Conservation (phyloP, 1,140 invertebrate species). For the Eufriesea mexicana region DNA sequence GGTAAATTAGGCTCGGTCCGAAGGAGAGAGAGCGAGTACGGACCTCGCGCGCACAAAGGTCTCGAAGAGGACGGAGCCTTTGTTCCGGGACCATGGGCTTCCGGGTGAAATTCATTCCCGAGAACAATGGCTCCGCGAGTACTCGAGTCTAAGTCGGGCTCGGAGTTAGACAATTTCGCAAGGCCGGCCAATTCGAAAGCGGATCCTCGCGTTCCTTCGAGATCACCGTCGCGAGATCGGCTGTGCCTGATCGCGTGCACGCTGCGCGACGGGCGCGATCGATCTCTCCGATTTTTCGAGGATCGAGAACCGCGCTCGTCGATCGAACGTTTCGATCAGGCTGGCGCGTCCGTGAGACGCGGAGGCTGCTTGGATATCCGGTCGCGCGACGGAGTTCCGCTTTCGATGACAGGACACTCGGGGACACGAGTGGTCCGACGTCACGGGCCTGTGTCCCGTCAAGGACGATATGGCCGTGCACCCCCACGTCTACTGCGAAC, state of each 20-base stretch:
- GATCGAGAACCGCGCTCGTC: not conserved
- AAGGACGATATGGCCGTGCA: not conserved
- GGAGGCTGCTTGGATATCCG: not conserved
- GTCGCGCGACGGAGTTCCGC: not conserved
- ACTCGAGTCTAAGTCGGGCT: not conserved
- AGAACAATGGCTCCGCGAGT: not conserved
- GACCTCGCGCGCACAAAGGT: not conserved
- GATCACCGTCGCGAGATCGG: not conserved
- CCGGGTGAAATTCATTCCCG: constrained; percentile 7
- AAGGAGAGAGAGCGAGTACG: not conserved
- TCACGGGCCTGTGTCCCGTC: not conserved
- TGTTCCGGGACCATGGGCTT: not conserved
- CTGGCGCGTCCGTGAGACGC: not conserved
- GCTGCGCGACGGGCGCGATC: not conserved
- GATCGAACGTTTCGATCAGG: not conserved
- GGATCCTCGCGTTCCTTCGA: not conserved
- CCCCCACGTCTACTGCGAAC: constrained; percentile 21
- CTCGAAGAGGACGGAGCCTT: not conserved
- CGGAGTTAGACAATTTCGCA: not conserved
- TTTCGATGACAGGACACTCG: constrained; percentile 1
- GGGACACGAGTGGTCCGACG: not conserved
- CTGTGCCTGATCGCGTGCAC: not conserved
- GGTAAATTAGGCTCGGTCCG: not conserved
- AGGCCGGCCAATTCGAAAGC: not conserved
- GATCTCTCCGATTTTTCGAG: not conserved